Conservation (phyloP, 2,797 vertebrate species). For the Synanceia verrucosa region DNA sequence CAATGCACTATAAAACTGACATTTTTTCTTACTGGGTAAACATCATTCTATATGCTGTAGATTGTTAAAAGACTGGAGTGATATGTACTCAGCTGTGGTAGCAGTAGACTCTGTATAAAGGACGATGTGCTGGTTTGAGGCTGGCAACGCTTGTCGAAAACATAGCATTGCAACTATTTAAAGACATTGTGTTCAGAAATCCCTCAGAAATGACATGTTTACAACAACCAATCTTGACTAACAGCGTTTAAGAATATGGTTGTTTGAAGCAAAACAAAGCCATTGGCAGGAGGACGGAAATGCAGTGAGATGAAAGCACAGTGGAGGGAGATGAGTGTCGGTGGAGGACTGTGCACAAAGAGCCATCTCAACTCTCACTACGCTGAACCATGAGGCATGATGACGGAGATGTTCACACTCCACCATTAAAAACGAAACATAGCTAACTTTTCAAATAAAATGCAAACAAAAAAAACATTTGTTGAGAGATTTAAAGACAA, state of each 20-base stretch:
- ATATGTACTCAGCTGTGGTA: slow-evolving; percentile 76
- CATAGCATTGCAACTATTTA: slow-evolving; percentile 53
- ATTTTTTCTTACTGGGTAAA: slow-evolving; percentile 73
- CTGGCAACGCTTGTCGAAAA: slow-evolving; percentile 45
- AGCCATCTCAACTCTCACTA: slow-evolving; percentile 23
- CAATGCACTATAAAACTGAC: slow-evolving; percentile 77
- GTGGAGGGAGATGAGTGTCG: slow-evolving; percentile 28
- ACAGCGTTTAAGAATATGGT: slow-evolving; percentile 65
- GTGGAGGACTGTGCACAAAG: slow-evolving; percentile 53
- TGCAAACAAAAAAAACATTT: slow-evolving; percentile 17
- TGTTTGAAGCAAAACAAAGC: slow-evolving; percentile 68
- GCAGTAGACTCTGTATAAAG: slow-evolving; percentile 52
- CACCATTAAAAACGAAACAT: slow-evolving; percentile 7
- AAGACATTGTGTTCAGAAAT: slow-evolving; percentile 35
- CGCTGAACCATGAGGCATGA: background rate
- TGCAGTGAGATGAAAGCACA: slow-evolving; percentile 35
- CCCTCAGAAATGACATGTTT: slow-evolving; percentile 33
- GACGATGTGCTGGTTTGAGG: slow-evolving; percentile 80
- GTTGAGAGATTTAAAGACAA: slow-evolving; percentile 38
- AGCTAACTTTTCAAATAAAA: slow-evolving; percentile 26
- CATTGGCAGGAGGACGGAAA: slow-evolving; percentile 52
- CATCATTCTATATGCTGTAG: slow-evolving; percentile 65
- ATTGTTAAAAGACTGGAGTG: slow-evolving; percentile 65
- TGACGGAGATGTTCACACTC: background rate
- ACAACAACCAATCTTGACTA: slow-evolving; percentile 48